Evolutionary conservation across 2,113 vertebrate genomes (phyloP), one percentile per base, ranked within the genome.

Genomic region (Laticauda colubrina): DNA sequence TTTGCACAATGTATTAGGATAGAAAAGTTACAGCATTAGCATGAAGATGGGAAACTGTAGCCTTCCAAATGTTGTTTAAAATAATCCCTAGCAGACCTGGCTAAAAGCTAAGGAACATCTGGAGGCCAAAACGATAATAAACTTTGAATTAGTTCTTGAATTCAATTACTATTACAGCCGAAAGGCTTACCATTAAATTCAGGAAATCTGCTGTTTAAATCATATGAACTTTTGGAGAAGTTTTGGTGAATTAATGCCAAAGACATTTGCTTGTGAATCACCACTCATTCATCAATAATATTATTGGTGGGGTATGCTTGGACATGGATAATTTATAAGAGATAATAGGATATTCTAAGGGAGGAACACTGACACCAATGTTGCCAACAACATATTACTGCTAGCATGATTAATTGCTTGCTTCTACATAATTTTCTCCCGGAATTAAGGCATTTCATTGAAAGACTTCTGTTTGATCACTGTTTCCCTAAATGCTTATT

Each of bases 1-100:
- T 90, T 54, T 89, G 24, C 14, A 91, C 48, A 85, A 5, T 94
- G 93, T 94, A 93, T 89, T 90, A 91, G 51, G 45, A 92, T 88
- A 34, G n/a, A 11, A 57, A 94, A 94, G 10, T 9, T 86, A 24
- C 59, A 56, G 2, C 55, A 64, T 48, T 34, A 24, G 61, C 81
- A 81, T 5, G 29, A 21, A 29, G 6, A 10, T 23, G 9, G 75
- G 34, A 43, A 39, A 81, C n/a, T 24, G 20, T 23, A 89, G 54
- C 20, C 54, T 39, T 11, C 21, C 34, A 39, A n/a, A 87, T 48
- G 75, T 81, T 81, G 75, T 18, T 81, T 43, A 81, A 39, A 81
- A 43, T 21, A 20, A 81, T 10, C 18, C 34, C 34, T 43, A 81
- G 34, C 48, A 87, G 24, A 12, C 24, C 85, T 51, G 48, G 48